Evolutionary conservation across 2,113 vertebrate genomes (phyloP), one percentile per base, ranked within the genome.

Genomic region (Recurvirostra avosetta): DNA sequence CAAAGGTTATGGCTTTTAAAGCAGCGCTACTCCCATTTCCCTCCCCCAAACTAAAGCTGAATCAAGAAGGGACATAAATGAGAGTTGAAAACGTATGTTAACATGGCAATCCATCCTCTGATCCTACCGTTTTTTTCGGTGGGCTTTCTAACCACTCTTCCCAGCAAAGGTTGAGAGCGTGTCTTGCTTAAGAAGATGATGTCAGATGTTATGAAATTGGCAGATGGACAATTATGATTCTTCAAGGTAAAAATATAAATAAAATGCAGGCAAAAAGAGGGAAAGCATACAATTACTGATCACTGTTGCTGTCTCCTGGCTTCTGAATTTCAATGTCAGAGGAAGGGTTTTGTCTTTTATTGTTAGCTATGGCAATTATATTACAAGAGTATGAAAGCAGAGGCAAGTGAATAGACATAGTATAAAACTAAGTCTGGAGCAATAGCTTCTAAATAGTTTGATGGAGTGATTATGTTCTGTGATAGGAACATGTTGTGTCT

Each of bases 1-100:
- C 45, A 89, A 95, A 97, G 96, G 93, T 97, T 97, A 97, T 91
- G 77, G 94, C 83, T 97, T 97, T 97, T 97, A 97, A 97, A 97
- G 94, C 81, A 96, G 91, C 0, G 1, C 70, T 89, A 77, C 86
- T 89, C 76, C 77, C 82, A 67, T 77, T 94, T 95, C 82, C 89
- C 80, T 94, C 87, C 96, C 80, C 43, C 34, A 86, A 45, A 87
- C 83, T 75, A 82, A 94, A 95, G 74, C 58, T 91, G 91, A 79
- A 81, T 79, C 41, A 78, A 93, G 85, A 93, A 94, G 20, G 17
- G 47, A n/a, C 93, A 79, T 58, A 94, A 95, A 75, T 36, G 81
- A 80, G n/a, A 72, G 78, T 16, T 85, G 78, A 68, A 96, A 96
- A 89, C n/a, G 2, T 96, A 84, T 94, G 86, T 27, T 95, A 94